Evolutionary conservation across 1,140 invertebrate species (phyloP).

Genomic region (Anoplophora glabripennis): DNA sequence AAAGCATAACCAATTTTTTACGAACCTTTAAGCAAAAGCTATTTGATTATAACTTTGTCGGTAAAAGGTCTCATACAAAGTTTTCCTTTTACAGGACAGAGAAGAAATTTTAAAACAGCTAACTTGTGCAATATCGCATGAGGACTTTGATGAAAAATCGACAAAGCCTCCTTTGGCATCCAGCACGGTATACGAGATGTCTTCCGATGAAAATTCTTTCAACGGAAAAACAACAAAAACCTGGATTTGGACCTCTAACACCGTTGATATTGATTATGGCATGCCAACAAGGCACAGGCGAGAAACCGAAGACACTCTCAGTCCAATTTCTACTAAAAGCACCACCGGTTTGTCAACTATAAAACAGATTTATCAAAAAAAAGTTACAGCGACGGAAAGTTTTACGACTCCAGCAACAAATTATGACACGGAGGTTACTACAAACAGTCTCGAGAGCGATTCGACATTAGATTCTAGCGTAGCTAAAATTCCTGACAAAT

Average conservation of each 20-base stretch:
- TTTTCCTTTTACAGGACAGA: constrained; percentile 43
- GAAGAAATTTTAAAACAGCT: constrained; percentile 51
- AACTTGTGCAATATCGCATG: constrained; percentile 46
- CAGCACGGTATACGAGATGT: constrained; percentile 1
- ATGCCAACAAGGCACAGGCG: constrained; percentile 48
- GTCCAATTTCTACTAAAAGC: constrained; percentile 32
- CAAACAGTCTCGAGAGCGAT: constrained; percentile 1
- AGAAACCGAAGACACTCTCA: constrained; percentile 46
- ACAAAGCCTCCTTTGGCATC: constrained; percentile 27
- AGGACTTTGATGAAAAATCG: constrained; percentile 43
- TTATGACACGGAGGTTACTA: constrained; percentile 22
- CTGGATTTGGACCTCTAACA: constrained; percentile 46
- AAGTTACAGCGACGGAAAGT: not conserved
- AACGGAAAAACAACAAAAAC: constrained; percentile 40
- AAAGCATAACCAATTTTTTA: too few relatives aligned
- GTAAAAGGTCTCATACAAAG: not conserved
- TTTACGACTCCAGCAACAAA: constrained; percentile 4
- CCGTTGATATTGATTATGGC: constrained; percentile 41
- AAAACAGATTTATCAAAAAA: constrained; percentile 7
- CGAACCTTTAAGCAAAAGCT: not conserved
- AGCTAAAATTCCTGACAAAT: constrained; percentile 7
- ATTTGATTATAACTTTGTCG: not conserved
- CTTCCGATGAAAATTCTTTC: constrained; percentile 18
- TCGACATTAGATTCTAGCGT: constrained; percentile 15
- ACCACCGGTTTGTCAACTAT: constrained; percentile 9